Percentiles rank a stretch among this genome's conserved stretches.
Evolutionary conservation across 37 sponge, comb jelly and placozoan species (phyloP).

Genomic region (Crambe crambe): DNA sequence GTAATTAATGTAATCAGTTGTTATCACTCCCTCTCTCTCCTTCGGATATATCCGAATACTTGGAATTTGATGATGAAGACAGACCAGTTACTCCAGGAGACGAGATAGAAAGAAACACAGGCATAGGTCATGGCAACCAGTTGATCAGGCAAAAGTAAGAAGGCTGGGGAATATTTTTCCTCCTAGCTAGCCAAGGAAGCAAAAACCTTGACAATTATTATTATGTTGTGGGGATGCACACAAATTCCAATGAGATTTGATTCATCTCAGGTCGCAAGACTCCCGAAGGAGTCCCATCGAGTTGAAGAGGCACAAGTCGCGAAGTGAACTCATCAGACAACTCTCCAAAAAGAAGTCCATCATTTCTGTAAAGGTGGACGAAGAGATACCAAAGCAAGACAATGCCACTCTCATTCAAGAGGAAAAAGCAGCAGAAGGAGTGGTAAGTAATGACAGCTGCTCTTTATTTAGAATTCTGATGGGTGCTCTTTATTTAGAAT

Average conservation of each 20-base stretch:
- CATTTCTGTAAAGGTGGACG: neutral
- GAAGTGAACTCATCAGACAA: slow-evolving; percentile 41
- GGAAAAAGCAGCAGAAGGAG: slow-evolving; percentile 64
- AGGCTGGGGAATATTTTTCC: too few relatives aligned
- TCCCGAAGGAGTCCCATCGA: neutral
- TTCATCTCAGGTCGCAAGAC: too few relatives aligned
- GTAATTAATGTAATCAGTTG: too few relatives aligned
- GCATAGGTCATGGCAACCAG: too few relatives aligned
- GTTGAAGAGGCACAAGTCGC: slow-evolving; percentile 1
- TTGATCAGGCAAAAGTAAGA: too few relatives aligned
- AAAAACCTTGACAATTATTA: too few relatives aligned
- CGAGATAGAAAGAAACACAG: too few relatives aligned
- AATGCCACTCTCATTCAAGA: slow-evolving; percentile 44
- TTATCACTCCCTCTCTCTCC: neutral
- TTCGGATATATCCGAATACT: slow-evolving; percentile 1
- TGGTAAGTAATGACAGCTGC: slow-evolving; percentile 9
- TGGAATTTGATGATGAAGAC: slow-evolving; percentile 6
- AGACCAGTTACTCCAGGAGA: too few relatives aligned
- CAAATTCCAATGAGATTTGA: too few relatives aligned
- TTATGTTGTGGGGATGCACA: too few relatives aligned
- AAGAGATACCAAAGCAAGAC: neutral
- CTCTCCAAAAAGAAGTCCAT: slow-evolving; percentile 39
- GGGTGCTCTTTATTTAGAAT: neutral
- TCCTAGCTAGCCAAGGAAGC: too few relatives aligned
- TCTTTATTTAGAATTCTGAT: neutral